A percentile compares a stretch with the other conserved stretches of the same genome.
Conservation (phyloP, 2,797 vertebrate species). For the Phrynocephalus forsythii region DNA sequence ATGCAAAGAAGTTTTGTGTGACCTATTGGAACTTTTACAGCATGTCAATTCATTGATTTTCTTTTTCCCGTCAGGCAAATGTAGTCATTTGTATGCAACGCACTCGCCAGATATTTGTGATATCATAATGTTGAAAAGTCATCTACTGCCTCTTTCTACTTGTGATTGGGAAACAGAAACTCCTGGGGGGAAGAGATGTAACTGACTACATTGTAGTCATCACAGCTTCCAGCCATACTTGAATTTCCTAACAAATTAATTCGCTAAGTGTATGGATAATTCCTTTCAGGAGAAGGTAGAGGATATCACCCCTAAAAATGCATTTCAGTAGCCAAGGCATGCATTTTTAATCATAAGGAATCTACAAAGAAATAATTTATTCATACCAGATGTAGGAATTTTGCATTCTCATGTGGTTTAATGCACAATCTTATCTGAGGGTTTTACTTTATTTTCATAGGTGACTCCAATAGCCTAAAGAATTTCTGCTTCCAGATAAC, state of each 20-base stretch:
- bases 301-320: not conserved
- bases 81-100: not conserved
- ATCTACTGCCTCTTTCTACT: not conserved
- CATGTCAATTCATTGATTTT: not conserved
- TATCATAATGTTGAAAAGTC: not conserved
- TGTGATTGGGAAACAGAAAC: not conserved
- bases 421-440: not conserved
- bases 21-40: not conserved
- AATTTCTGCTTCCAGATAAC: slow-evolving; percentile 16
- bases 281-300: slow-evolving; percentile 7
- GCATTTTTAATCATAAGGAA: not conserved
- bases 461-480: not conserved
- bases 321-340: not conserved
- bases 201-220: not conserved
- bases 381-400: slow-evolving; percentile 1
- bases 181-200: not conserved
- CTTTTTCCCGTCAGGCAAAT: not conserved
- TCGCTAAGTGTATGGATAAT: not conserved
- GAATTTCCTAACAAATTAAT: not conserved
- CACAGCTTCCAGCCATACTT: not conserved
- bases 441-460: not conserved
- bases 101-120: not conserved
- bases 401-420: slow-evolving; percentile 8
- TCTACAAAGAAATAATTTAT: not conserved
- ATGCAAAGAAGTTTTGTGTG: not conserved